These are phyloP conservation scores for Pollimyrus isidori DNA, from an alignment of 2,113 vertebrate species.

Conservation along the genomic window DNA sequence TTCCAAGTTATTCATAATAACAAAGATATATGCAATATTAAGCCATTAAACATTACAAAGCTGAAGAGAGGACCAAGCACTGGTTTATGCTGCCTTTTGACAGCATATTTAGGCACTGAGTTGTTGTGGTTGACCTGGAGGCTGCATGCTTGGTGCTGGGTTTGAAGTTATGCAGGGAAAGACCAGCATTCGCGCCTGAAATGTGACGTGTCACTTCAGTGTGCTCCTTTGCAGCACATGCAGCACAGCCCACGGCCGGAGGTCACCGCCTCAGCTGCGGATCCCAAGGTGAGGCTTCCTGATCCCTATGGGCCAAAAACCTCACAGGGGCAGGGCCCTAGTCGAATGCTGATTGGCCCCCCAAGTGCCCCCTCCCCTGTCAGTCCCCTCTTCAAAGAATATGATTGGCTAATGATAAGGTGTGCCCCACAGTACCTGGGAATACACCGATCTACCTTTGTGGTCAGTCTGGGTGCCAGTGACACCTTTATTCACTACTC, in stretches of 20 bases:
- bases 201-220: neutral
- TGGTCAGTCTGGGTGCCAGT: neutral
- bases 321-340: neutral
- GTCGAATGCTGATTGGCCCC: neutral
- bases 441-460: neutral
- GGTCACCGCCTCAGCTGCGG: neutral
- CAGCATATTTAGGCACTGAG: neutral
- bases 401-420: neutral
- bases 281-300: neutral
- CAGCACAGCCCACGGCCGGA: neutral
- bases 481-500: neutral
- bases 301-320: neutral
- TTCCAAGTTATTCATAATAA: neutral
- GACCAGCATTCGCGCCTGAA: neutral
- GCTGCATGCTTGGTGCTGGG: neutral
- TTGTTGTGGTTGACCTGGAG: neutral
- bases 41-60: neutral
- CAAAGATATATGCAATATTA: neutral
- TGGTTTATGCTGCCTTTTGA: neutral
- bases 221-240: neutral
- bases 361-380: neutral
- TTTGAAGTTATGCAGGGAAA: neutral
- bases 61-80: neutral
- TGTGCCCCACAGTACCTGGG: neutral
- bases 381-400: neutral